Evolutionary conservation across 2,113 vertebrate species (phyloP), one percentile per base, ranked within the genome.

Genomic region (Phodopus roborovskii): DNA sequence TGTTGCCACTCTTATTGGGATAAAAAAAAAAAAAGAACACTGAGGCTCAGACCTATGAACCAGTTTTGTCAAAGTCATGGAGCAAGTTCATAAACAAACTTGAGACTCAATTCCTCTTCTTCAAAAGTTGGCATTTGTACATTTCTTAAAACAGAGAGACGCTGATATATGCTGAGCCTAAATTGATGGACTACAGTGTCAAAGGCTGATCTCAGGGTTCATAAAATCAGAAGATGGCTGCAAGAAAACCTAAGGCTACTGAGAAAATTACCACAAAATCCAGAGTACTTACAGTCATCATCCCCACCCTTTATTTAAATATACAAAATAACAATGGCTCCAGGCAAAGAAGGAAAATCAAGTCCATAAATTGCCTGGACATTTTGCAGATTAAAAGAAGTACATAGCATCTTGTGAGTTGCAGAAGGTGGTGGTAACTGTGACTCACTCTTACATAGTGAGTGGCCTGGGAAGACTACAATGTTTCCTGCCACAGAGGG

Each of bases 301-400:
- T 53, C 39, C 73, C 77, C 45, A 50, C 39, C 90, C 70, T 74
- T 78, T 39, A 81, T 78, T 73, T 77, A 74, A 96, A 82, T 94
- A 93, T 88, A 39, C 30, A 91, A 93, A 96, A 58, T 19, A 93
- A 78, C n/a, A 50, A 71, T 88, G 88, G 83, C 83, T 82, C 0
- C 39, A 91, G 86, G 92, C 77, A 53, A 94, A 83, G 88, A 70
- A 62, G 28, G 56, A 33, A 79, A 16, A 81, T 79, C 73, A 79
- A 96, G 87, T 90, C 56, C 81, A 90, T 92, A 42, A 90, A 81
- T 36, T 58, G 48, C 58, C 85, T 84, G 77, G 77, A 85, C 71
- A 71, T 92, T 88, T 50, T 88, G 42, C 12, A 92, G 42, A 50
- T 81, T 74, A 81, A 94, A 89, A 90, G 56, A 53, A 48, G 64